These are phyloP conservation scores for Quadroppia sp. DNA, from an alignment of 2,888 invertebrate genomes.

Conservation along the genomic window DNA sequence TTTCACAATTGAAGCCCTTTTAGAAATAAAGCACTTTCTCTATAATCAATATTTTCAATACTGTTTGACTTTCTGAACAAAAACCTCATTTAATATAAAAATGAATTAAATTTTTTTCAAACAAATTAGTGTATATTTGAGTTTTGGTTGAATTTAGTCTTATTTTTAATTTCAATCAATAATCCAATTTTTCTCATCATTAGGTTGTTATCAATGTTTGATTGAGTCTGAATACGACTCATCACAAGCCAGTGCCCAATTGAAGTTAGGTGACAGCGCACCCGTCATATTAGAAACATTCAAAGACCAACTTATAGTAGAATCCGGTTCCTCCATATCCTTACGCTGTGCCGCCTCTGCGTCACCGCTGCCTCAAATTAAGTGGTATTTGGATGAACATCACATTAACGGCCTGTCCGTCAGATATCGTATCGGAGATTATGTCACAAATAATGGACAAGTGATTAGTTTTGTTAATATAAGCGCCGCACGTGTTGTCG, in stretches of 20 bases:
- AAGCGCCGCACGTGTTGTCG: conserved; percentile 39
- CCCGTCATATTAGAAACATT: conserved; percentile 45
- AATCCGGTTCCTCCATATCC: conserved; percentile 44
- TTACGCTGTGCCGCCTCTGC: conserved; percentile 46
- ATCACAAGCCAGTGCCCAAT: conserved; percentile 74
- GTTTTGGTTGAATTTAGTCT: neutral
- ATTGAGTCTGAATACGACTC: conserved; percentile 78
- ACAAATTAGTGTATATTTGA: too few species aligned
- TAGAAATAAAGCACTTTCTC: too few species aligned
- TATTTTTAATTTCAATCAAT: conserved; percentile 5
- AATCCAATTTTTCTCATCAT: neutral
- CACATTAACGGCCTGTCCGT: conserved; percentile 38
- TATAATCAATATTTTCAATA: too few species aligned
- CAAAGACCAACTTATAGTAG: conserved; percentile 44
- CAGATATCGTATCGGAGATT: conserved; percentile 46
- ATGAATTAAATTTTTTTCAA: neutral
- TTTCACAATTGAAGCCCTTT: too few species aligned
- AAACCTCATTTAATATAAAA: too few species aligned
- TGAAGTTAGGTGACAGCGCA: conserved; percentile 69
- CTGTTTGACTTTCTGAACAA: too few species aligned
- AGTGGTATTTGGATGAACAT: conserved; percentile 46
- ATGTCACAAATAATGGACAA: conserved; percentile 46
- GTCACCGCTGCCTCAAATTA: conserved; percentile 47
- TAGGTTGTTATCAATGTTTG: conserved; percentile 72
- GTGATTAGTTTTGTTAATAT: conserved; percentile 48